Base-by-base conservation (phyloP, 64 coral and sea anemone species). In the Pocillopora verrucosa region DNA sequence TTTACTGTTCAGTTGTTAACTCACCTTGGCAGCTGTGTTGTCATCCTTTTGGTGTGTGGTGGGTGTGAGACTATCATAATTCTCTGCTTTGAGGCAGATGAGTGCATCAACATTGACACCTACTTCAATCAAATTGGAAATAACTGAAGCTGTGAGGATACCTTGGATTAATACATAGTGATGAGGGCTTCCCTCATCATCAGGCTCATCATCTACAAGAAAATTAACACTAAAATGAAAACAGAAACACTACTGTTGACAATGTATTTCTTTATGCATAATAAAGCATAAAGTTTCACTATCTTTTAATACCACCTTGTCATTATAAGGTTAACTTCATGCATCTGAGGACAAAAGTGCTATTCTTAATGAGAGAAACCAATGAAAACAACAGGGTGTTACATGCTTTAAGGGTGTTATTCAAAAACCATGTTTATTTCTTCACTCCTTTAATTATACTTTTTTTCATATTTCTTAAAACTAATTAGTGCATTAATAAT, bases 151-250 rank as follows among this genome's bases (percentile, higher is more conserved):
- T 22, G 86, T 90, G 34, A 87, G 88, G 76, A 98, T 91, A 30
- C 90, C 96, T 36, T 98, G 96, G 69, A 98, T 93, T 22, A 98
- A 25, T 19, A 98, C 63, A 58, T 98, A 98, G 72, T 98, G 96
- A 20, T 98, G 96, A 17, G 96, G 96, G 74, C 96, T 95, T 24
- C 93, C 96, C 77, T 89, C 78, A 58, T 91, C 96, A 73, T 95
- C 96, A n/a, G 96, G 96, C 51, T 98, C 96, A 79, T 98, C 96
- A 95, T 98, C 96, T 98, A 74, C 34, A n/a, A 83, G 45, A 68
- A 36, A 57, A 68, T 26, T 79, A 10, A 72, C n/a, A n/a, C n/a
- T n/a, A n/a, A n/a, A n/a, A 61, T 17, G 12, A 35, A 45, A 34
- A 11, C 45, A 36, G 9, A 24, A 58, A 76, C 59, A 20, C 13